Evolutionary conservation across 2,888 invertebrate species (phyloP).

Genomic region (Sphaerophoria rueppellii): DNA sequence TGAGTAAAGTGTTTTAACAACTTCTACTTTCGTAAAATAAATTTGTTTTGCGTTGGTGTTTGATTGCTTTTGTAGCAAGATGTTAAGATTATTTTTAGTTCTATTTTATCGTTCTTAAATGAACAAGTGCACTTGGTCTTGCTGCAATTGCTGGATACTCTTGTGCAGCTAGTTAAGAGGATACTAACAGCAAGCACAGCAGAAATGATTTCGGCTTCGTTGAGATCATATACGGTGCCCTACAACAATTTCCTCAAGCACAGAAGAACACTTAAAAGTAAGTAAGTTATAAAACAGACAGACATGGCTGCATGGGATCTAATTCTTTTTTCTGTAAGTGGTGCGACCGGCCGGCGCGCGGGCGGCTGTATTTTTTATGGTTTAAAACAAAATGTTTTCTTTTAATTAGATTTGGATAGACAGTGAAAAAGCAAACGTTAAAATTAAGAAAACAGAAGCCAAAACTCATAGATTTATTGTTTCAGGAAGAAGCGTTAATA

Average conservation of each 20-base stretch:
- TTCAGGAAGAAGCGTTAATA: too few relatives aligned
- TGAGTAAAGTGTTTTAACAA: conserved; percentile 26
- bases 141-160: conserved; percentile 9
- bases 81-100: conserved; percentile 9
- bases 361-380: conserved; percentile 3
- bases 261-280: conserved; percentile 20
- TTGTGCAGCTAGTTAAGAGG: conserved; percentile 1
- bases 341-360: neutral
- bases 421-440: too few relatives aligned
- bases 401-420: too few relatives aligned
- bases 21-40: conserved; percentile 32
- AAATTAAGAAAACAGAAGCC: too few relatives aligned
- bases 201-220: conserved; percentile 60
- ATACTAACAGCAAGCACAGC: conserved; percentile 50
- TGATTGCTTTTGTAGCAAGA: conserved; percentile 39
- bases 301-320: neutral
- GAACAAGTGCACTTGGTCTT: neutral
- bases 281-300: conserved; percentile 8
- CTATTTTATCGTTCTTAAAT: neutral
- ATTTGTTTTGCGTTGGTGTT: conserved; percentile 43
- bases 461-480: too few relatives aligned
- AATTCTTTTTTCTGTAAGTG: neutral
- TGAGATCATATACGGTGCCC: conserved; percentile 47
- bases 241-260: conserved; percentile 35
- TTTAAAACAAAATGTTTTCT: too few relatives aligned